A percentile compares a stretch with the other conserved stretches of the same genome.
phyloP scores from a whole-genome alignment of 1,140 invertebrate genomes.

The Rhagoletis pomonella region DNA sequence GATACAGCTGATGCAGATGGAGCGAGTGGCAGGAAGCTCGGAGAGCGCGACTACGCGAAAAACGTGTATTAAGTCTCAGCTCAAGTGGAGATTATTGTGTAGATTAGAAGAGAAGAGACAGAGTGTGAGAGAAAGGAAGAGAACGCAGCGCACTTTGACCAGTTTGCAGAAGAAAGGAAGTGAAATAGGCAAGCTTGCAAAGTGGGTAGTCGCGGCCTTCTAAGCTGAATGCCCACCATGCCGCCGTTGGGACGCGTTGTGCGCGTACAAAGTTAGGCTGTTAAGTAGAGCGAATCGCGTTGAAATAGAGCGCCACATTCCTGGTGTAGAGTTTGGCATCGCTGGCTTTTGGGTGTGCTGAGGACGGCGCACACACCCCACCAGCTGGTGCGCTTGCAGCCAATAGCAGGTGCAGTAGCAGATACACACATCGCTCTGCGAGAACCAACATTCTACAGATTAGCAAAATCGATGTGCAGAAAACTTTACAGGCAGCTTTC shows the following conservation, averaged over 20 bases:
- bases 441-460: background rate
- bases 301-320: slow-evolving; percentile 12
- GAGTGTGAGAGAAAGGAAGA: background rate
- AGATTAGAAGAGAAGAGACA: slow-evolving; percentile 7
- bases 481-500: background rate
- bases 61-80: background rate
- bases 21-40: background rate
- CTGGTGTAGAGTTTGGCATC: slow-evolving; percentile 40
- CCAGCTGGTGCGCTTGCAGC: background rate
- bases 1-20: slow-evolving; percentile 4
- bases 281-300: slow-evolving; percentile 33
- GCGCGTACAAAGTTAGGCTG: background rate
- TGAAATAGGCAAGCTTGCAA: background rate
- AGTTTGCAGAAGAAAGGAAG: slow-evolving; percentile 3
- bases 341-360: slow-evolving; percentile 3
- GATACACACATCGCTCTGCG: slow-evolving; percentile 3
- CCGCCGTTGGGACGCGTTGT: background rate
- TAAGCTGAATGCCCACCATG: background rate
- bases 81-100: background rate
- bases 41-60: background rate
- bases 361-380: background rate
- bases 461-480: background rate
- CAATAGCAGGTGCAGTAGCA: slow-evolving; percentile 33
- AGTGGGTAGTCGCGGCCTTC: background rate
- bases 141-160: background rate